Base-by-base conservation (phyloP, 2,113 vertebrate species). In the Myotis yumanensis region DNA sequence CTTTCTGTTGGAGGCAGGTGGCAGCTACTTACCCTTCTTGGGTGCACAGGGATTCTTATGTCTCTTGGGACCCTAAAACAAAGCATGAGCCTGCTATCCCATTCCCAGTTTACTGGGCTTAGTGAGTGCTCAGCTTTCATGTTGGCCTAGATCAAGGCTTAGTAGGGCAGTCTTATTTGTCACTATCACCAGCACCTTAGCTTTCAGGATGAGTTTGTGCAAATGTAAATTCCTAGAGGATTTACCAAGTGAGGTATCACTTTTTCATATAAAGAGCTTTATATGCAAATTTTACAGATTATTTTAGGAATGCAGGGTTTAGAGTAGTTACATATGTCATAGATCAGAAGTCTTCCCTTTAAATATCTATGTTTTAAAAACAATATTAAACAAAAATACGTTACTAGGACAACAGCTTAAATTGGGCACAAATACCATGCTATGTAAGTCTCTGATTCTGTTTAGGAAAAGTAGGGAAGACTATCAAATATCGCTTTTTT, bases 201-300 rank as follows among this genome's bases (percentile, higher is more conserved):
- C 32, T 84, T 89, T 96, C 11, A 9, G 64, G 73, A 86, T 80
- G 22, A 91, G 88, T 71, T 92, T 87, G 17, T 20, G 86, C 25
- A 43, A 91, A 90, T 88, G 81, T 69, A 52, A 92, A 71, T 52
- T 85, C 30, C 22, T 40, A 62, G 75, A 94, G 14, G 15, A 69
- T 72, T 71, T 86, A 91, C 28, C 54, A 75, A 46, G 37, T 17
- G 9, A 25, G 3, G 6, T 86, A 30, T 57, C 11, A n/a, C 11
- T 30, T 80, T 94, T 96, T 89, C n/a, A 79, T 51, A 43, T 69
- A 52, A 85, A 87, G 92, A 75, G 8, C 18, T 22, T 64, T 86
- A 59, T 54, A 71, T 76, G 28, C 32, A 46, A 64, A 51, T 57
- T 79, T 73, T 46, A 86, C 48, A 77, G 23, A 30, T 87, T 57